phyloP scores from a whole-genome alignment of 1,140 invertebrate species.

The Drosophila teissieri region DNA sequence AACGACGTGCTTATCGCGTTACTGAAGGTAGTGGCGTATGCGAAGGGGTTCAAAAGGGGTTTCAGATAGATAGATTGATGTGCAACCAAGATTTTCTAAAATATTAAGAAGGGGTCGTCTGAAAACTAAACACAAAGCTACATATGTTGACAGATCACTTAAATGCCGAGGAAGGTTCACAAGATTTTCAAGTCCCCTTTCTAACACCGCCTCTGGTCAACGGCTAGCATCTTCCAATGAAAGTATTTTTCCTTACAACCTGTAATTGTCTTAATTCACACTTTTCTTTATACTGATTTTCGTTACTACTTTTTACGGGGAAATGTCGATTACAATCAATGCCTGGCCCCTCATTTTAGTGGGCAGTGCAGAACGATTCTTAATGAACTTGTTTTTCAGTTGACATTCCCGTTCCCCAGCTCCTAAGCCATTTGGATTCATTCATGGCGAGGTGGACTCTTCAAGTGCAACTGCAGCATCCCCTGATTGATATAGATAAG shows the following conservation, averaged over 20 bases:
- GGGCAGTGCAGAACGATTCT: slow-evolving; percentile 17
- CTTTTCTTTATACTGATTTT: slow-evolving; percentile 43
- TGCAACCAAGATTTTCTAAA: neutral
- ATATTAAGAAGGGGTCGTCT: no score
- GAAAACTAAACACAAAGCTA: no score
- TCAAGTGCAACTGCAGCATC: slow-evolving; percentile 21
- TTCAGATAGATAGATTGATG: neutral
- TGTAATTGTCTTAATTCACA: slow-evolving; percentile 76
- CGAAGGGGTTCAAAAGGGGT: neutral
- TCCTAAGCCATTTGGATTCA: slow-evolving; percentile 26
- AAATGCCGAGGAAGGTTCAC: no score
- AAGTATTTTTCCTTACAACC: slow-evolving; percentile 30
- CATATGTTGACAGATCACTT: no score
- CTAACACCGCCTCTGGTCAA: slow-evolving; percentile 4
- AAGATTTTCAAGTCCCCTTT: neutral
- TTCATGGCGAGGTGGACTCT: slow-evolving; percentile 40
- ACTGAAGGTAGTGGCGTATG: slow-evolving; percentile 24
- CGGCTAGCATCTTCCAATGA: slow-evolving; percentile 45
- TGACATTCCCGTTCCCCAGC: slow-evolving; percentile 35
- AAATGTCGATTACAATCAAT: slow-evolving; percentile 74
- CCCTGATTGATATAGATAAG: slow-evolving; percentile 71
- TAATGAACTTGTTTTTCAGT: slow-evolving; percentile 70
- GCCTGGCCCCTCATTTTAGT: slow-evolving; percentile 13
- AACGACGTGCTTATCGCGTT: slow-evolving; percentile 40
- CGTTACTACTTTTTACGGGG: slow-evolving; percentile 32